phyloP scores from a whole-genome alignment of 2,888 invertebrate species.

The Aleiodes leptofemur region DNA sequence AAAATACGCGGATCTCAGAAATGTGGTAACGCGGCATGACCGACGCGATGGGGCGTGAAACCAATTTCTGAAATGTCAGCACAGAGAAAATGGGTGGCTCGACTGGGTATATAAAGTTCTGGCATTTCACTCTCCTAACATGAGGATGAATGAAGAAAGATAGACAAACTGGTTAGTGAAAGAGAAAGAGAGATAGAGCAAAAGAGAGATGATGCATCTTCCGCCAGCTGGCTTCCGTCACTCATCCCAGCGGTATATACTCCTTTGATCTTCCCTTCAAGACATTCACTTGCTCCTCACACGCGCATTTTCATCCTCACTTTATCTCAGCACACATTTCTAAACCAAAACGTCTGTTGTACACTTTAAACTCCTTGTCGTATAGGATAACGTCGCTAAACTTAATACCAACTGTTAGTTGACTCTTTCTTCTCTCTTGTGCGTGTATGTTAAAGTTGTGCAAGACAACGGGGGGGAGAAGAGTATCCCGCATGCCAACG shows the following conservation, averaged over 20 bases:
- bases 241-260: conserved; percentile 59
- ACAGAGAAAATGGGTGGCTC: conserved; percentile 41
- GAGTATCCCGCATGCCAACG: conserved; percentile 27
- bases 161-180: too few species aligned
- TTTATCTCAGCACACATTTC: conserved; percentile 42
- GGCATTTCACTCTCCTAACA: conserved; percentile 45
- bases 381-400: conserved; percentile 36
- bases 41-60: conserved; percentile 57
- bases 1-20: conserved; percentile 25
- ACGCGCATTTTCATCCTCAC: conserved; percentile 36
- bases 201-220: conserved; percentile 62
- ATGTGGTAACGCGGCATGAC: conserved; percentile 50
- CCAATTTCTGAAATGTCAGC: conserved; percentile 57
- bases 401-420: conserved; percentile 36
- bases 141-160: conserved; percentile 50
- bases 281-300: conserved; percentile 40
- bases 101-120: conserved; percentile 33
- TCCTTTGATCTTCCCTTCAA: conserved; percentile 35
- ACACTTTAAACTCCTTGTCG: conserved; percentile 38
- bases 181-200: too few species aligned
- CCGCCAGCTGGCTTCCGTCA: conserved; percentile 72
- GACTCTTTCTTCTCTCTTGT: conserved; percentile 8
- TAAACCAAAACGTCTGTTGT: conserved; percentile 20
- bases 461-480: background rate
- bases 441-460: background rate